A percentile compares a stretch with the other conserved stretches of the same genome.
Evolutionary conservation across 1,140 invertebrate species (phyloP).

Genomic region (Melitaea cinxia): DNA sequence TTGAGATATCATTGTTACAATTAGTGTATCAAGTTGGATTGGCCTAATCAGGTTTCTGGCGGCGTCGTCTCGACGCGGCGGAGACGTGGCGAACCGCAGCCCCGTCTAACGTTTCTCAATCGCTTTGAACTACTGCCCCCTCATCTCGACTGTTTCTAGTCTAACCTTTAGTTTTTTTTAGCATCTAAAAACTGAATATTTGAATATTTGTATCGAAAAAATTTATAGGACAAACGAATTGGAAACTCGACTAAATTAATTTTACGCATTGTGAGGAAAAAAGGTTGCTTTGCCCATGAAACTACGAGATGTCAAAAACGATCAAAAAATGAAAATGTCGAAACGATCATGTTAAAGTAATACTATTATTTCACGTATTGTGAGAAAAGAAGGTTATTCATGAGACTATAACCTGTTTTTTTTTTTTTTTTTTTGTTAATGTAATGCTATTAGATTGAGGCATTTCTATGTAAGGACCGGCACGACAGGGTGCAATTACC

Average conservation of each 20-base stretch:
- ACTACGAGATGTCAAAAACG: too few relatives aligned
- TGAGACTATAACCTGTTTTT: background rate
- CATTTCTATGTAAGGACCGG: slow-evolving; percentile 48
- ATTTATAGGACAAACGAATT: too few relatives aligned
- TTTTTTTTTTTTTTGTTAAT: slow-evolving; percentile 38
- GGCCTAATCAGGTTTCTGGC: slow-evolving; percentile 46
- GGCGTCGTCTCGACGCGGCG: slow-evolving; percentile 51
- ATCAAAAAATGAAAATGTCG: too few relatives aligned
- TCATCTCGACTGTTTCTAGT: slow-evolving; percentile 40
- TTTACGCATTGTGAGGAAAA: too few relatives aligned
- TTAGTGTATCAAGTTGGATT: slow-evolving; percentile 36
- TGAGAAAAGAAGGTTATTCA: background rate
- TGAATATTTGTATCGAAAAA: too few relatives aligned
- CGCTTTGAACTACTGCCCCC: slow-evolving; percentile 46
- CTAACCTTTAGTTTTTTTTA: background rate
- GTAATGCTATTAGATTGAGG: slow-evolving; percentile 48
- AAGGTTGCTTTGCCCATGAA: too few relatives aligned
- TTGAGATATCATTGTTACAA: slow-evolving; percentile 17
- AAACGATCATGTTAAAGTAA: background rate
- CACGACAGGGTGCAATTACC: slow-evolving; percentile 57
- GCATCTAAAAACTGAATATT: too few relatives aligned
- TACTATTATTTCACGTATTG: background rate
- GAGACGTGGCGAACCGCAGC: slow-evolving; percentile 47
- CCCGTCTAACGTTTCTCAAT: slow-evolving; percentile 54
- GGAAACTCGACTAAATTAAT: too few relatives aligned